Evolutionary conservation across 2,888 invertebrate genomes (phyloP).

Genomic region (Ferdinandea cuprea): DNA sequence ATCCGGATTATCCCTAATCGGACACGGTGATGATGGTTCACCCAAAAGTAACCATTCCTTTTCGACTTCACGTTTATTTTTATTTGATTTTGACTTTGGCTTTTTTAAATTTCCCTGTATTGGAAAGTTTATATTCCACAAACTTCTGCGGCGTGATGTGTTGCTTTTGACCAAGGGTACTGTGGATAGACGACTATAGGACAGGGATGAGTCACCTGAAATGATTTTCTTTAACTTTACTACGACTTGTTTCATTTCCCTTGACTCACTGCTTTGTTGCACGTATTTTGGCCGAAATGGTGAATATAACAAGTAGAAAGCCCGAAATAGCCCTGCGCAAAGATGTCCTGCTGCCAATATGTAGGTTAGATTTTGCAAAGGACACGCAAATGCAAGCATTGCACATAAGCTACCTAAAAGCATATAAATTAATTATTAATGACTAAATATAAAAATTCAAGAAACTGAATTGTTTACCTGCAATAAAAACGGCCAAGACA

Average conservation of each 20-base stretch:
- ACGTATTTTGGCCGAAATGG: conserved; percentile 82
- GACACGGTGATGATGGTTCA: conserved; percentile 82
- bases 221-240: conserved; percentile 55
- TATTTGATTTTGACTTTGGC: conserved; percentile 77
- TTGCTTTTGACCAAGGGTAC: conserved; percentile 79
- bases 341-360: conserved; percentile 82
- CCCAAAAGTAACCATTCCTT: conserved; percentile 83
- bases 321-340: conserved; percentile 79
- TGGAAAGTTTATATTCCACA: conserved; percentile 80
- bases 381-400: conserved; percentile 85
- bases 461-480: conserved; percentile 77
- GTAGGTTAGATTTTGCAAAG: conserved; percentile 84
- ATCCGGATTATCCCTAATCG: conserved; percentile 80
- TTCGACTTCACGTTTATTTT: conserved; percentile 81
- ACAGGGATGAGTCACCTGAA: conserved; percentile 80
- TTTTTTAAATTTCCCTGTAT: conserved; percentile 79
- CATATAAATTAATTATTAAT: conserved; percentile 1
- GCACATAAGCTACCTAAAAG: conserved; percentile 84
- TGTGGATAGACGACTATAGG: conserved; percentile 82
- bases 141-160: conserved; percentile 78
- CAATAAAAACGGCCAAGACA: conserved; percentile 84
- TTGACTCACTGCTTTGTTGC: conserved; percentile 79
- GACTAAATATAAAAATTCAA: neutral
- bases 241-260: conserved; percentile 6
- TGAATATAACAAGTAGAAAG: conserved; percentile 81